Conservation (phyloP, 2,888 invertebrate species). For the Trimorus sp. region DNA sequence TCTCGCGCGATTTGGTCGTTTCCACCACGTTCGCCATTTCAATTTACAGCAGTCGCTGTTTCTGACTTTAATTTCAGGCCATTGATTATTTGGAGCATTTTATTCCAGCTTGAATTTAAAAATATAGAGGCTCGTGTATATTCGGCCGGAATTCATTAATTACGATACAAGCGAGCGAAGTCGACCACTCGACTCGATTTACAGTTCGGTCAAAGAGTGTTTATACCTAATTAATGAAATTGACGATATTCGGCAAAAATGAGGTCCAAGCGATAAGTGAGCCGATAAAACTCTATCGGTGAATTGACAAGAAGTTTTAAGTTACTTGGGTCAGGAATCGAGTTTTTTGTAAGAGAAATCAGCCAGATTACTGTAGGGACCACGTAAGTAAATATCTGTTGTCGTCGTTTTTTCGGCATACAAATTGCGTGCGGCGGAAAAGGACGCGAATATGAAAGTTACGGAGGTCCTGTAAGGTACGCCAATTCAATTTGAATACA, state of each 20-base stretch:
- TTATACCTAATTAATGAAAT: neutral
- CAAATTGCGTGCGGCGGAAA: no score
- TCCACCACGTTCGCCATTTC: neutral
- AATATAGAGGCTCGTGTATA: neutral
- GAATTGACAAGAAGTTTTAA: no score
- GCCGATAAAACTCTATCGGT: no score
- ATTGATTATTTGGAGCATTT: conserved; percentile 21
- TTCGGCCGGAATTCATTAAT: neutral
- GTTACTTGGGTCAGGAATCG: no score
- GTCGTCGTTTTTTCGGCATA: no score
- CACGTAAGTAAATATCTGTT: no score
- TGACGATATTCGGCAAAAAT: neutral
- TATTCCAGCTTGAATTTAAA: neutral
- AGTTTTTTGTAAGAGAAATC: no score
- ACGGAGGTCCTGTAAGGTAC: no score
- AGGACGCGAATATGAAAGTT: no score
- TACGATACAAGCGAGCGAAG: neutral
- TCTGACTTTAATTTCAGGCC: conserved; percentile 15
- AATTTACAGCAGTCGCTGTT: conserved; percentile 1
- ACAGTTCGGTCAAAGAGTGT: neutral
- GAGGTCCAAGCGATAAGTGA: no score
- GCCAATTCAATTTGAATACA: conserved; percentile 8
- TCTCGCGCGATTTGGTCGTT: neutral
- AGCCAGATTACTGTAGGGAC: no score
- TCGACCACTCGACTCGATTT: no score